Percentiles rank a stretch among this genome's conserved stretches.
Evolutionary conservation across 2,797 vertebrate species (phyloP).

Genomic region (Synanceia verrucosa): DNA sequence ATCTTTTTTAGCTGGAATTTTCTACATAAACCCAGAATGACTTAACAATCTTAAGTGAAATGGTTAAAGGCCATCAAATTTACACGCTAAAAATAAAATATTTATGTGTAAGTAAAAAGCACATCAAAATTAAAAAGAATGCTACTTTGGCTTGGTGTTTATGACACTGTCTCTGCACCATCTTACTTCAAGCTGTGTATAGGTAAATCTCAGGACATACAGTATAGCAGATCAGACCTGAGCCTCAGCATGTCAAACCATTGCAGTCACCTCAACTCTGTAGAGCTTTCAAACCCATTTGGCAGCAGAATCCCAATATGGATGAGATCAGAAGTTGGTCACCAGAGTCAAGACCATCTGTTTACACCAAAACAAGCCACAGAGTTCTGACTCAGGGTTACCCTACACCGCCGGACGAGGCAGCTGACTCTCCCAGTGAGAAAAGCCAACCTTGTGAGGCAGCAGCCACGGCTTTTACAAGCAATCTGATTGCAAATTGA

Average conservation of each 20-base stretch:
- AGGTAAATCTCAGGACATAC: too few relatives aligned
- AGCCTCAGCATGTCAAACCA: conserved; percentile 38
- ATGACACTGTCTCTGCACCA: too few relatives aligned
- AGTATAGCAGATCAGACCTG: conserved; percentile 58
- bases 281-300: conserved; percentile 57
- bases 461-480: conserved; percentile 14
- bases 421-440: conserved; percentile 54
- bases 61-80: background rate
- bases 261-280: conserved; percentile 55
- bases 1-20: background rate
- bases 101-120: too few relatives aligned
- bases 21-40: background rate
- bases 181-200: background rate
- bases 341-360: conserved; percentile 73
- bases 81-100: too few relatives aligned
- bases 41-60: background rate
- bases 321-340: conserved; percentile 71
- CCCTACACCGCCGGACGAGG: conserved; percentile 56
- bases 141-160: background rate
- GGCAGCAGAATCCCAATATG: conserved; percentile 66
- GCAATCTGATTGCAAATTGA: conserved; percentile 27
- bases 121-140: too few relatives aligned
- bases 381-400: conserved; percentile 72
- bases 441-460: conserved; percentile 22
- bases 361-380: conserved; percentile 73